A percentile compares a stretch with the other conserved stretches of the same genome.
phyloP scores from a whole-genome alignment of 2,888 invertebrate genomes.

The Labia minor region DNA sequence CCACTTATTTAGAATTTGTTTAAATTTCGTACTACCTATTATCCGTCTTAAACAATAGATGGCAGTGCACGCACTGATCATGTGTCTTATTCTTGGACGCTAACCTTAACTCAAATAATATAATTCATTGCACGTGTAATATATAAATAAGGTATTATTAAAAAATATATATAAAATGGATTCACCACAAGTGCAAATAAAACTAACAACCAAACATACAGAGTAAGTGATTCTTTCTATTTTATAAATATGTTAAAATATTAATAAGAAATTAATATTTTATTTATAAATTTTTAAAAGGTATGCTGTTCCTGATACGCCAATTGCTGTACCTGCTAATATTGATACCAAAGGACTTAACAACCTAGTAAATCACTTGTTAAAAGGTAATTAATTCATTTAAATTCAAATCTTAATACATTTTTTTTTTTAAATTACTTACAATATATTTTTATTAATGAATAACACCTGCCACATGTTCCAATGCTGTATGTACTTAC shows the following conservation, averaged over 20 bases:
- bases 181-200: slow-evolving; percentile 58
- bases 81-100: too few relatives aligned
- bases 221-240: slow-evolving; percentile 46
- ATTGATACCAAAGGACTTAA: slow-evolving; percentile 61
- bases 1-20: too few relatives aligned
- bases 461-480: too few relatives aligned
- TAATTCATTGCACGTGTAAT: background rate
- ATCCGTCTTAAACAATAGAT: too few relatives aligned
- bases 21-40: too few relatives aligned
- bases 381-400: slow-evolving; percentile 50
- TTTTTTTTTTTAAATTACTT: too few relatives aligned
- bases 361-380: slow-evolving; percentile 63
- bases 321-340: slow-evolving; percentile 68
- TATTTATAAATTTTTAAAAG: slow-evolving; percentile 41
- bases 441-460: too few relatives aligned
- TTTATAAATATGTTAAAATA: slow-evolving; percentile 8
- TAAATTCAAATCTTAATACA: too few relatives aligned
- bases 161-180: slow-evolving; percentile 1
- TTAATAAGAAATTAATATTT: slow-evolving; percentile 16
- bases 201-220: slow-evolving; percentile 68
- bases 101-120: too few relatives aligned
- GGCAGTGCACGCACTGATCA: too few relatives aligned
- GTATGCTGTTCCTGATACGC: slow-evolving; percentile 76
- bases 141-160: background rate
- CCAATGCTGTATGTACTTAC: too few relatives aligned